These are phyloP conservation scores for Micoletzkya japonica DNA, from an alignment of 2,888 invertebrate genomes.

Conservation along the genomic window DNA sequence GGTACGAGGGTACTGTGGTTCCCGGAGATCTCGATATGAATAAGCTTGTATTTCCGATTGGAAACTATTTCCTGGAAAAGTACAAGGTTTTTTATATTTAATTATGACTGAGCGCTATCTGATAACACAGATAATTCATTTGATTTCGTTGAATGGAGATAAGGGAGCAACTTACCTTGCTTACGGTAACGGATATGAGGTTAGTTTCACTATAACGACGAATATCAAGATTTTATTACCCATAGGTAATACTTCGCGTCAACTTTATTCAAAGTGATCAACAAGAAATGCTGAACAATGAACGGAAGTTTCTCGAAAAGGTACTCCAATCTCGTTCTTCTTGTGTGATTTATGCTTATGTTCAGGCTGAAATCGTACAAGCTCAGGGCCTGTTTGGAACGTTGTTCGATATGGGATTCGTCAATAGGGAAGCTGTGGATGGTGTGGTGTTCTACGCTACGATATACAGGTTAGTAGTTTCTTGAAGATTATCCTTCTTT, in stretches of 20 bases:
- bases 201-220: not conserved
- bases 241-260: conserved; percentile 10
- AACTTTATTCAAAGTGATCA: conserved; percentile 16
- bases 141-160: not conserved
- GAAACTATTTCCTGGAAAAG: conserved; percentile 1
- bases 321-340: not conserved
- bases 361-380: conserved; percentile 9
- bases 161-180: conserved; percentile 14
- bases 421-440: conserved; percentile 11
- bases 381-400: conserved; percentile 18
- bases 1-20: conserved; percentile 7
- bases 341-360: not conserved
- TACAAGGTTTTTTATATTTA: conserved; percentile 4
- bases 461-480: conserved; percentile 11
- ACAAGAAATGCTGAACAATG: not conserved
- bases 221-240: not conserved
- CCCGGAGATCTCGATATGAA: not conserved
- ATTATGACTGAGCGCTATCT: not conserved
- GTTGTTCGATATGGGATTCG: conserved; percentile 8
- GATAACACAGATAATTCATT: not conserved
- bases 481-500: not conserved
- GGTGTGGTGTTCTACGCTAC: conserved; percentile 13
- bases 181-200: not conserved
- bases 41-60: not conserved
- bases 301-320: conserved; percentile 18